phyloP scores from a whole-genome alignment of 2,888 invertebrate genomes.

The Amphipoea oculea region DNA sequence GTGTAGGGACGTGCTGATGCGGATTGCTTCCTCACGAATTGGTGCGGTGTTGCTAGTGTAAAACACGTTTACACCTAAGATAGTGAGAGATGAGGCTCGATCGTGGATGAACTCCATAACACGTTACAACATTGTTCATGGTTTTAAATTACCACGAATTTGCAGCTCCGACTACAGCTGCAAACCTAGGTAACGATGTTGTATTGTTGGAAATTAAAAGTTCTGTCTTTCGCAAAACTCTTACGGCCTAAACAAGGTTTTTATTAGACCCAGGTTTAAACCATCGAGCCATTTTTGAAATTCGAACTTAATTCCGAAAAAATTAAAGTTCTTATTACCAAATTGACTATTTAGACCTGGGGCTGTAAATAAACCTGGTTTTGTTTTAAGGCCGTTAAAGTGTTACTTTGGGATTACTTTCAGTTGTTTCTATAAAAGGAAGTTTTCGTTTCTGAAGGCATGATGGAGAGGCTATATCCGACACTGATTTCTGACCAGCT shows the following conservation, averaged over 20 bases:
- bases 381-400: neutral
- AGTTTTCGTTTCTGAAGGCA: neutral
- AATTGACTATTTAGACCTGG: neutral
- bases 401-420: neutral
- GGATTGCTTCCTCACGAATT: conserved; percentile 65
- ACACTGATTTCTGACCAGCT: neutral
- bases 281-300: neutral
- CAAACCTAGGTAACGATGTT: neutral
- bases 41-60: conserved; percentile 31
- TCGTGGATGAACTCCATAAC: conserved; percentile 44
- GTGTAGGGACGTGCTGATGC: conserved; percentile 61
- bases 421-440: neutral
- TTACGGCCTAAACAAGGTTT: neutral
- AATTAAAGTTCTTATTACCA: neutral
- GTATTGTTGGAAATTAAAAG: neutral
- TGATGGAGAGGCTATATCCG: neutral
- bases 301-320: too few relatives aligned
- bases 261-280: neutral
- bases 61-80: conserved; percentile 51
- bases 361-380: too few relatives aligned
- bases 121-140: conserved; percentile 30
- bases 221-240: too few relatives aligned
- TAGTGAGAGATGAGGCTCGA: conserved; percentile 34
- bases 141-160: conserved; percentile 33
- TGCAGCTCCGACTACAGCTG: neutral